Conservation (phyloP, 2,797 vertebrate species). For the Malacoraja senta region DNA sequence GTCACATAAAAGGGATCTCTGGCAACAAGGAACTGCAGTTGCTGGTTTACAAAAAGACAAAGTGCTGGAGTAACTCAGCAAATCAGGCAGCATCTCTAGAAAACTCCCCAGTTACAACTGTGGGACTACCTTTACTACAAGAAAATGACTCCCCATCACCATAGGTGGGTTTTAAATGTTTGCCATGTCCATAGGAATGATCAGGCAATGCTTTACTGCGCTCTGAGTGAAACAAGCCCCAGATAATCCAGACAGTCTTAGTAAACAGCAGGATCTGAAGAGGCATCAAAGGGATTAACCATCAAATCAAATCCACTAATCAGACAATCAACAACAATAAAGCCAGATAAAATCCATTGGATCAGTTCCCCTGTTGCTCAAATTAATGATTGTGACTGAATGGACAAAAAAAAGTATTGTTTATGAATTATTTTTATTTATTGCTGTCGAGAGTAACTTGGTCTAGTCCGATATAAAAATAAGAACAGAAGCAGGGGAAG, state of each 20-base stretch:
- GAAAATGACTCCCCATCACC: too few species aligned
- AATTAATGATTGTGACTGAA: background rate
- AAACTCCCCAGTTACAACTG: too few species aligned
- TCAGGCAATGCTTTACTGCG: background rate
- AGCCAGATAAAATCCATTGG: background rate
- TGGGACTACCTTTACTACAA: too few species aligned
- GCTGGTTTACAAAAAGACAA: too few species aligned
- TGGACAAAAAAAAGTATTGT: background rate
- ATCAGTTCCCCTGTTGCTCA: background rate
- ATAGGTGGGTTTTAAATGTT: too few species aligned
- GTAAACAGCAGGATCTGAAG: background rate
- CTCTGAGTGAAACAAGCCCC: background rate
- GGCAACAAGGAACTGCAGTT: too few species aligned
- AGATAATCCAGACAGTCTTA: background rate
- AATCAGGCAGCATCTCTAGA: too few species aligned
- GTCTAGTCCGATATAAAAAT: background rate
- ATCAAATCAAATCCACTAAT: constrained; percentile 16
- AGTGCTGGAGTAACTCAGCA: too few species aligned
- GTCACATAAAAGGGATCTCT: too few species aligned
- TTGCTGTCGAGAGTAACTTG: background rate
- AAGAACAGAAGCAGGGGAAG: background rate
- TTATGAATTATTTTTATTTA: background rate
- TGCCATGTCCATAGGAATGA: too few species aligned
- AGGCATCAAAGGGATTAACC: constrained; percentile 29
- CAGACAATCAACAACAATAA: constrained; percentile 10